Conservation (phyloP, 2,113 vertebrate species). For the Corythaixoides concolor region DNA sequence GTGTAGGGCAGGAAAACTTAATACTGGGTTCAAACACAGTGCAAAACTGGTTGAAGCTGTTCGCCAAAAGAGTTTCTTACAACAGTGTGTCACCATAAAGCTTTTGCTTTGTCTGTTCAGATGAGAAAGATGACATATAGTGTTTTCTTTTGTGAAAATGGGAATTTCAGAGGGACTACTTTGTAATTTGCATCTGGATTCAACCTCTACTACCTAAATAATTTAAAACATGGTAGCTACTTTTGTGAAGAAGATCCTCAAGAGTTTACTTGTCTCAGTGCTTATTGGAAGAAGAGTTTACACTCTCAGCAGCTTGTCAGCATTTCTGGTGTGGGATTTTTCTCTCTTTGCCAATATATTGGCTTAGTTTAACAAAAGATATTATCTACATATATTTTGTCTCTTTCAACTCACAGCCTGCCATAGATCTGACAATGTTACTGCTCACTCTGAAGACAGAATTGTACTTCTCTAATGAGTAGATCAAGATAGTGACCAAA, state of each 20-base stretch:
- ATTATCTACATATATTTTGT: background rate
- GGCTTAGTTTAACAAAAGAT: background rate
- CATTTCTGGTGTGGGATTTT: background rate
- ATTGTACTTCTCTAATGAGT: background rate
- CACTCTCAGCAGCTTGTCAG: background rate
- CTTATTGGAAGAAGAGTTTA: background rate
- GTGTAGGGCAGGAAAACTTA: background rate
- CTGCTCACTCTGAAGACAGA: background rate
- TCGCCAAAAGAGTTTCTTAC: background rate
- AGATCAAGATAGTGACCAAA: background rate
- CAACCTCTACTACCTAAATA: background rate
- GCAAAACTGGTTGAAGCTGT: background rate
- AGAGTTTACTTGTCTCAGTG: background rate
- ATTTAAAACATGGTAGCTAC: fast-evolving
- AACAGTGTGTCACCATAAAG: background rate
- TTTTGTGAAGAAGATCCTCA: background rate
- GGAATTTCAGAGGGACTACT: background rate
- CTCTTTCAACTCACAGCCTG: background rate
- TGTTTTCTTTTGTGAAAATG: background rate
- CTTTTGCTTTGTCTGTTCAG: background rate
- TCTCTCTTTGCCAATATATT: background rate
- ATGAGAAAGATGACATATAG: background rate
- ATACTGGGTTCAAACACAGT: background rate
- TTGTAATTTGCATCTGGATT: background rate
- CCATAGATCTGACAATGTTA: background rate